Evolutionary conservation across 2,888 invertebrate genomes (phyloP).

Genomic region (Leptinotarsa peninsularis): DNA sequence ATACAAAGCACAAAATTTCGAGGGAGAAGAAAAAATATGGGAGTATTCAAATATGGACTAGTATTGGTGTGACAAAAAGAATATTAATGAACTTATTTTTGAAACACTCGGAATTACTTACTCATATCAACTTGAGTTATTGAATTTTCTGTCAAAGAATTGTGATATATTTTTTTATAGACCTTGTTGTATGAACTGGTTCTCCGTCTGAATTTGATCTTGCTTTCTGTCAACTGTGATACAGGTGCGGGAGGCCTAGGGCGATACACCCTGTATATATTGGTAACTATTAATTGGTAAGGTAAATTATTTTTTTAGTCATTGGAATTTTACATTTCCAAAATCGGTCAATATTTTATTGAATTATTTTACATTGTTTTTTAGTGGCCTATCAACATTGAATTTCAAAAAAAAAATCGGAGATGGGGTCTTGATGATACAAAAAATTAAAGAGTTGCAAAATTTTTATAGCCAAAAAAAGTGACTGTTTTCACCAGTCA

Average conservation of each 20-base stretch:
- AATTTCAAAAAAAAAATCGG: conserved; percentile 3
- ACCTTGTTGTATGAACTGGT: not conserved
- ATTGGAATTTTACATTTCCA: conserved; percentile 47
- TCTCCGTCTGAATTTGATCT: conserved; percentile 13
- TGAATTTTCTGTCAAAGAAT: no score
- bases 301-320: conserved; percentile 55
- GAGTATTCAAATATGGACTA: not conserved
- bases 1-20: no score
- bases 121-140: no score
- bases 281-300: conserved; percentile 58
- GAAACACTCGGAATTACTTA: no score
- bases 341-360: conserved; percentile 26
- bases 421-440: conserved; percentile 13
- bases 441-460: not conserved
- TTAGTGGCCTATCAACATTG: conserved; percentile 12
- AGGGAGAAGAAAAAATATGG: no score
- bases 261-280: conserved; percentile 45
- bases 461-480: not conserved
- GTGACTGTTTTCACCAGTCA: not conserved
- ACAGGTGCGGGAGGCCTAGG: conserved; percentile 34
- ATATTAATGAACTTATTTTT: not conserved
- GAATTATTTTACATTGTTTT: conserved; percentile 21
- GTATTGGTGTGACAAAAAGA: not conserved
- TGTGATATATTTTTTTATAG: not conserved
- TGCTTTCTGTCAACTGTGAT: conserved; percentile 35